Percentiles rank a stretch among this genome's conserved stretches.
Conservation (phyloP, 2,113 vertebrate genomes). For the Myxocyprinus asiaticus region DNA sequence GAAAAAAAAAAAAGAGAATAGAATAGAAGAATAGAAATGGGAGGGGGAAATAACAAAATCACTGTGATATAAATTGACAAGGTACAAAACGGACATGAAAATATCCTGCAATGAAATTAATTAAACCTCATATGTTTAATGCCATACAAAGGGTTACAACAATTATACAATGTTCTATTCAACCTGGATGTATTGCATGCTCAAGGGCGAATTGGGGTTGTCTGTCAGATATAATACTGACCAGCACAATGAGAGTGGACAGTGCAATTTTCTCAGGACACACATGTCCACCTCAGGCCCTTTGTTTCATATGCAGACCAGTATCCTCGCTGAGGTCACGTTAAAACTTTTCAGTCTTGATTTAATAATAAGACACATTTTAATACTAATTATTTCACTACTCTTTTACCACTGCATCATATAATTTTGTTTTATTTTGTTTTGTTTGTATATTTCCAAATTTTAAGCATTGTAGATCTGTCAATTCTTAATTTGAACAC, state of each 20-base stretch:
- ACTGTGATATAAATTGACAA: too few relatives aligned
- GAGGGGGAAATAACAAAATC: too few relatives aligned
- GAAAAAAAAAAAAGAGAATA: too few relatives aligned
- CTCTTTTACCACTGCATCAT: conserved; percentile 80
- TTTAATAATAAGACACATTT: conserved; percentile 53
- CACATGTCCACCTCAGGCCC: conserved; percentile 67
- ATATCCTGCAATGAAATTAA: neutral
- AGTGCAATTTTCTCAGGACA: conserved; percentile 70
- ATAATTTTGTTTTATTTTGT: conserved; percentile 10
- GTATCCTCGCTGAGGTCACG: conserved; percentile 35
- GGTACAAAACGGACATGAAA: neutral
- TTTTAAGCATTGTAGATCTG: conserved; percentile 68
- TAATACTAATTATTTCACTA: conserved; percentile 67
- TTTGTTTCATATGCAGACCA: conserved; percentile 67
- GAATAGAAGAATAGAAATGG: too few relatives aligned
- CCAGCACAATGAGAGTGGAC: conserved; percentile 75
- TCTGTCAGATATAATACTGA: conserved; percentile 77
- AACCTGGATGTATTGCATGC: conserved; percentile 10
- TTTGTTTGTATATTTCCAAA: conserved; percentile 56
- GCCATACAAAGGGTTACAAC: neutral
- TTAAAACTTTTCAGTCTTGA: conserved; percentile 37
- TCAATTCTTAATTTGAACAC: conserved; percentile 17
- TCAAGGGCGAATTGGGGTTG: conserved; percentile 71
- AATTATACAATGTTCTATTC: conserved; percentile 2
- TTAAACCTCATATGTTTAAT: neutral